These are phyloP conservation scores for Dasysyrphus albostriatus DNA, from an alignment of 2,888 invertebrate genomes.

Conservation along the genomic window DNA sequence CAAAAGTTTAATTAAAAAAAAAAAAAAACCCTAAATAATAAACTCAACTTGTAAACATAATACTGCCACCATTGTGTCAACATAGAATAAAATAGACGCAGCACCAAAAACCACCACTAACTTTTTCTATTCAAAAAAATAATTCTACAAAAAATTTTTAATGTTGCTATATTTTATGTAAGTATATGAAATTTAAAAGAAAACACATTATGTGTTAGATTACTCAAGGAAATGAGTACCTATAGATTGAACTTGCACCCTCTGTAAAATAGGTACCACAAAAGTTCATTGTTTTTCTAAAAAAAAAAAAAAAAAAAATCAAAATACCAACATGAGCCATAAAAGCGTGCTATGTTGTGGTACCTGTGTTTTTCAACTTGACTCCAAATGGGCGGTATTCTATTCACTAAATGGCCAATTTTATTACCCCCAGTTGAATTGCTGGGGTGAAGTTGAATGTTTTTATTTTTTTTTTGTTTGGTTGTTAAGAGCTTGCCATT, in stretches of 20 bases:
- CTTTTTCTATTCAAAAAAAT: not conserved
- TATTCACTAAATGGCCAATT: conserved; percentile 60
- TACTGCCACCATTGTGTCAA: conserved; percentile 60
- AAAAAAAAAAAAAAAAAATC: conserved; percentile 23
- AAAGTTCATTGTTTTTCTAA: conserved; percentile 53
- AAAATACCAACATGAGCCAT: conserved; percentile 30
- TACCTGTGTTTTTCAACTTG: conserved; percentile 5
- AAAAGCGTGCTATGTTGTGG: conserved; percentile 15
- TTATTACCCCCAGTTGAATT: conserved; percentile 51
- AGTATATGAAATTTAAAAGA: conserved; percentile 4
- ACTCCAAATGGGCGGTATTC: conserved; percentile 40
- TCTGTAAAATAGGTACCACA: conserved; percentile 5
- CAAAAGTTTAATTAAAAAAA: conserved; percentile 2
- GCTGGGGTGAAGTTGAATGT: conserved; percentile 20
- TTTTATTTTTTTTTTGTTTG: not conserved
- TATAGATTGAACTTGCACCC: conserved; percentile 9
- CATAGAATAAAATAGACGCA: conserved; percentile 7
- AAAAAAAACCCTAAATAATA: not conserved
- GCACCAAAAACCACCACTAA: not conserved
- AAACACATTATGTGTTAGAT: conserved; percentile 44
- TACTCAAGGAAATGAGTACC: not conserved
- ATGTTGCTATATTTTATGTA: not conserved
- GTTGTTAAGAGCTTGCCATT: conserved; percentile 14
- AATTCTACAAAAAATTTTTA: not conserved
- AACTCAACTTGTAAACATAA: conserved; percentile 43